phyloP scores from a whole-genome alignment of 2,888 invertebrate genomes.

The Tipula lateralis region DNA sequence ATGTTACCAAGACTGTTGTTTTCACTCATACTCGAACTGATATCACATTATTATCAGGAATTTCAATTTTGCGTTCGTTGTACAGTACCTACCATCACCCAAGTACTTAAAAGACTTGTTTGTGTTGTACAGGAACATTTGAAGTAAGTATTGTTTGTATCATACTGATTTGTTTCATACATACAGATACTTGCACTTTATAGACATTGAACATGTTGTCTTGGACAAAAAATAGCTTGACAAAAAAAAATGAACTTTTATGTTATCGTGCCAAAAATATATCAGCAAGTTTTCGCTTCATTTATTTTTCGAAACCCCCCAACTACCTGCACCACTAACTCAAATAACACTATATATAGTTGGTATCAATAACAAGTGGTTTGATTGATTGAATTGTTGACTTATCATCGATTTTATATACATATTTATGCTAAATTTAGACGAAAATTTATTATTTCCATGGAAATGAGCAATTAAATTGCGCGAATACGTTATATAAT shows the following conservation, averaged over 20 bases:
- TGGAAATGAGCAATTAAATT: background rate
- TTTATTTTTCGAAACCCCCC: background rate
- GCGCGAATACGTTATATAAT: background rate
- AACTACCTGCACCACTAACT: background rate
- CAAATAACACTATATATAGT: background rate
- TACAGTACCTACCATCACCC: background rate
- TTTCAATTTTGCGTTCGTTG: background rate
- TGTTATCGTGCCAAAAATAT: background rate
- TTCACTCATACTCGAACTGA: background rate
- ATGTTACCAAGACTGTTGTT: background rate
- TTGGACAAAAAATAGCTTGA: background rate
- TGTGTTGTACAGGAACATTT: too few relatives aligned
- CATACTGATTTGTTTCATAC: background rate
- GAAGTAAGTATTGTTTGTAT: too few relatives aligned
- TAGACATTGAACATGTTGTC: background rate
- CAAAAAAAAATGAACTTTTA: background rate
- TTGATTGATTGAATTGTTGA: constrained; percentile 19
- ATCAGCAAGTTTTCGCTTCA: background rate
- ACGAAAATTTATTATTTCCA: background rate
- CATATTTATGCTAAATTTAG: background rate
- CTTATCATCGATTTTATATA: background rate
- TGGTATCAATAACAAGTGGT: background rate
- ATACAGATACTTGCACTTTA: background rate
- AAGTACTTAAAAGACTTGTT: background rate
- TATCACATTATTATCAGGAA: background rate